These are phyloP conservation scores for Paralvinella palmiformis DNA, from an alignment of 1,140 invertebrate species.

Conservation along the genomic window DNA sequence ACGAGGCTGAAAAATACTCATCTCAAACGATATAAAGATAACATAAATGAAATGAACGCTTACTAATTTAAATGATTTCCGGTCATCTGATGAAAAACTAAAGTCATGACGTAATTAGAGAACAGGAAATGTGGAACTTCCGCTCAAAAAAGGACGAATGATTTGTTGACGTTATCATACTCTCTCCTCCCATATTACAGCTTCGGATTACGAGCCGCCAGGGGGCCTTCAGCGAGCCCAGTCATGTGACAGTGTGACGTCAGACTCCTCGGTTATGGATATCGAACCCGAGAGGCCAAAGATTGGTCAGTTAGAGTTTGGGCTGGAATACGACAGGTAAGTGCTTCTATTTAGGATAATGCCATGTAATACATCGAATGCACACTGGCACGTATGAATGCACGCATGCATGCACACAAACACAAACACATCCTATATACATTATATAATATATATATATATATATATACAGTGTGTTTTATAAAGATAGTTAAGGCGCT, in stretches of 20 bases:
- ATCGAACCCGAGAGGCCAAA: constrained; percentile 64
- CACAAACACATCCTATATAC: background rate
- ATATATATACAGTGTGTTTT: background rate
- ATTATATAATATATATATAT: background rate
- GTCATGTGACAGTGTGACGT: constrained; percentile 76
- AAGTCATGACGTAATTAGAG: background rate
- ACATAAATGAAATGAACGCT: background rate
- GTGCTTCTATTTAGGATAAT: background rate
- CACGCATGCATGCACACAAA: background rate
- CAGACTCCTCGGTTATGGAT: constrained; percentile 69
- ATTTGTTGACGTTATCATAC: constrained; percentile 19
- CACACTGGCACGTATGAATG: too few species aligned
- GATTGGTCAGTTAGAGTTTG: constrained; percentile 69
- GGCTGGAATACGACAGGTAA: constrained; percentile 70
- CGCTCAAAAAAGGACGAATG: constrained; percentile 23
- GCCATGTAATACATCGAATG: background rate
- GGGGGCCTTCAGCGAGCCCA: constrained; percentile 58
- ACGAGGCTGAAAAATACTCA: too few species aligned
- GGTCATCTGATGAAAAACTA: background rate
- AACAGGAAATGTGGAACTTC: background rate
- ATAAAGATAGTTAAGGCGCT: too few species aligned
- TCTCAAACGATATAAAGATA: background rate
- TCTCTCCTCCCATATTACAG: constrained; percentile 25
- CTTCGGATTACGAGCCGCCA: constrained; percentile 36
- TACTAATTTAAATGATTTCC: background rate